Evolutionary conservation across 2,797 vertebrate species (phyloP), one percentile per base, ranked within the genome.

Genomic region (Falco rusticolus): DNA sequence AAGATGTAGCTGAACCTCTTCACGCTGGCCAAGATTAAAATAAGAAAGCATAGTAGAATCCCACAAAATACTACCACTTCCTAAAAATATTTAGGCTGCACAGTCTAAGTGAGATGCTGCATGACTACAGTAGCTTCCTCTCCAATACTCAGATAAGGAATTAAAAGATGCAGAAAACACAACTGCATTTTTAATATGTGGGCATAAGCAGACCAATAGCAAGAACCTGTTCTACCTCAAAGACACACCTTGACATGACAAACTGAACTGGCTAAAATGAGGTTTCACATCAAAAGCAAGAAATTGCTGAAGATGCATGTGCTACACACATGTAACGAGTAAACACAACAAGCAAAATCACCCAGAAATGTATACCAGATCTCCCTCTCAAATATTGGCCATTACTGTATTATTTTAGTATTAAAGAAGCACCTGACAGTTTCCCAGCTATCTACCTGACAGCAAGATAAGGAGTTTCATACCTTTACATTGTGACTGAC

Each of bases 31-130:
- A 95, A 84, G 80, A 94, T 41, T 85, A 87, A 95, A 93, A 92
- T 69, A 90, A 33, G 53, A 87, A 48, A 89, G 39, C 47, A 41
- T 3, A 90, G 86, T 19, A 96, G 61, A 95, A 78, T 59, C 37
- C 39, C 72, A 85, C 53, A 90, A 93, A 87, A 83, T 51, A 93
- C 28, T 79, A 77, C 22, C 2, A 1, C 75, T 87, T 93, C 84
- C 89, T 84, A 80, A 87, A 94, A 93, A 94, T 90, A 94, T 69
- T 92, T 89, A 89, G 68, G 78, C 64, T 80, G 71, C 19, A 80
- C 1, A 10, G 59, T 50, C 56, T 75, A 89, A 84, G 70, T 3
- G 1, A 76, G 68, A 88, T 24, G 86, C 11, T 33, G 12, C 41
- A 60, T 28, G 53, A 84, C 51, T 84, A 47, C 33, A 72, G 66